Base-by-base conservation (phyloP, 2,797 vertebrate genomes). In the Hylomyscus alleni region DNA sequence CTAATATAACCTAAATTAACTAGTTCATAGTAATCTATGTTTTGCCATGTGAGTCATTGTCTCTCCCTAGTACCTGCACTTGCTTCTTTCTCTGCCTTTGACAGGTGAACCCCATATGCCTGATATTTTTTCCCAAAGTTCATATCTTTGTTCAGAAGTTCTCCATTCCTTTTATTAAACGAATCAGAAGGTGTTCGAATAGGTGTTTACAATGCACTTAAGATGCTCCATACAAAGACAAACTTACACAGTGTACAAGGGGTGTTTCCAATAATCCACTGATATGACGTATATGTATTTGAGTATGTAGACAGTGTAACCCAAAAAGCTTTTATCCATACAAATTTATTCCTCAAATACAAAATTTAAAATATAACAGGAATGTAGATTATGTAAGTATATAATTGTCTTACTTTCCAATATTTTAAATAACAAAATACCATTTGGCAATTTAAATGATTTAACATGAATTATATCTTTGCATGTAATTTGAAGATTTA, bases 381-480 rank as follows among this genome's bases (percentile, higher is more conserved):
- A 83, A 89, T 92, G 40, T 50, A 95, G 31, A 54, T 95, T 80
- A 91, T 72, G 84, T 6, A 95, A 60, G 8, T 87, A 2, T 87
- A 2, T 22, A 97, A 93, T 52, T 78, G n/a, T 81, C 29, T 97
- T 44, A 80, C 50, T 88, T 92, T 93, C 20, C 24, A 81, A 56
- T 62, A 34, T 86, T 95, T 92, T 91, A 94, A 94, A 85, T 95
- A 89, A 88, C 34, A 92, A 91, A 95, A 62, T 92, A 76, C 12
- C 3, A 88, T 89, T 85, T 82, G 62, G 8, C 14, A 95, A 96
- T 69, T 95, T 93, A 92, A 96, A 85, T 91, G 26, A 95, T 94
- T 89, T 82, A 54, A 73, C 29, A 65, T 50, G 40, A 96, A 88
- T 73, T 88, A 62, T 87, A 13, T 94, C 1, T 92, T 94, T 95